phyloP scores from a whole-genome alignment of 2,888 invertebrate species.

The Argyra leucocephala region DNA sequence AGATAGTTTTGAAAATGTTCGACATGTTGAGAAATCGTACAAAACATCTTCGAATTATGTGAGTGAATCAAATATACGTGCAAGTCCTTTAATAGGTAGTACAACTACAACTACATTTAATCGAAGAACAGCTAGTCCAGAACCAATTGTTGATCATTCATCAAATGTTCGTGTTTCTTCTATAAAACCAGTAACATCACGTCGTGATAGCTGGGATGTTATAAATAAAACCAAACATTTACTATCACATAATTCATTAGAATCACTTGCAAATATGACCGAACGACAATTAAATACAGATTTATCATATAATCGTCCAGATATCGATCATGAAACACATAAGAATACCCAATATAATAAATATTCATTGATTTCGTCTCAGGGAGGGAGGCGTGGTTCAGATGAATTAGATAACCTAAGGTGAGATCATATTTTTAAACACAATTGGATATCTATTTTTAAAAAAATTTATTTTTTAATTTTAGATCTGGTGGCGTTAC shows the following conservation, averaged over 20 bases:
- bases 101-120: slow-evolving; percentile 37
- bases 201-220: slow-evolving; percentile 74
- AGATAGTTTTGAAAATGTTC: slow-evolving; percentile 34
- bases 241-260: slow-evolving; percentile 59
- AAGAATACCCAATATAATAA: slow-evolving; percentile 54
- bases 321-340: slow-evolving; percentile 53
- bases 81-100: slow-evolving; percentile 49
- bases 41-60: slow-evolving; percentile 47
- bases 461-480: neutral
- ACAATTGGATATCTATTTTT: slow-evolving; percentile 15
- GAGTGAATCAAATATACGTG: slow-evolving; percentile 37
- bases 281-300: slow-evolving; percentile 51
- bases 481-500: slow-evolving; percentile 40
- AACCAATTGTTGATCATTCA: slow-evolving; percentile 48
- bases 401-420: slow-evolving; percentile 33
- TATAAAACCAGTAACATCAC: slow-evolving; percentile 47
- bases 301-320: slow-evolving; percentile 41
- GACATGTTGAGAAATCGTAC: slow-evolving; percentile 45
- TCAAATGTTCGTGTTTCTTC: slow-evolving; percentile 54
- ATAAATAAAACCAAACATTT: slow-evolving; percentile 70
- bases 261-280: slow-evolving; percentile 59
- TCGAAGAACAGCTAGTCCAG: slow-evolving; percentile 49
- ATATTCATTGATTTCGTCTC: slow-evolving; percentile 35
- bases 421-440: slow-evolving; percentile 13
- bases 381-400: slow-evolving; percentile 28